These are phyloP conservation scores for Ictalurus furcatus DNA, from an alignment of 2,113 vertebrate genomes.

Conservation along the genomic window DNA sequence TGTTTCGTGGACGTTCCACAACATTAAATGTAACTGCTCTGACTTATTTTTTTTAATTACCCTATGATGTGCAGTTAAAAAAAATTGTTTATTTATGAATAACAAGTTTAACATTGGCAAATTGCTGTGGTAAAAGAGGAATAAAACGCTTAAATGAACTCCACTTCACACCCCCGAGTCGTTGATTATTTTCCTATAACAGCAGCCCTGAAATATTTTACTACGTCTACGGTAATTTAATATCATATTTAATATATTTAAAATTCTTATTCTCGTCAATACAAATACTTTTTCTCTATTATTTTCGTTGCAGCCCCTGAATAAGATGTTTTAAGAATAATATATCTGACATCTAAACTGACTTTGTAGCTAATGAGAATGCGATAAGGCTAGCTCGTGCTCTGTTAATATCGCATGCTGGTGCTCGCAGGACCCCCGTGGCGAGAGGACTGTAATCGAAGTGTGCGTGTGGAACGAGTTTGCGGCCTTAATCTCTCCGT, in stretches of 20 bases:
- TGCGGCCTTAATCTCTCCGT: constrained; percentile 44
- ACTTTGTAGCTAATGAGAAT: background rate
- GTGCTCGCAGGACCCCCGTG: background rate
- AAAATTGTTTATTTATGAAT: too few species aligned
- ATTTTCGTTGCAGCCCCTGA: background rate
- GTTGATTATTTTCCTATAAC: background rate
- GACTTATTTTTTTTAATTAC: too few species aligned
- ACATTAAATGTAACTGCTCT: too few species aligned
- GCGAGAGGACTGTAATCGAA: constrained; percentile 35
- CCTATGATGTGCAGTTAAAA: too few species aligned
- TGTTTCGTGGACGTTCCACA: too few species aligned
- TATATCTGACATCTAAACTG: background rate
- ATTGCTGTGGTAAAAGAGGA: background rate
- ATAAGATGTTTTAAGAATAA: background rate
- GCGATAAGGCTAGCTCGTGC: background rate
- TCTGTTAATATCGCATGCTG: background rate
- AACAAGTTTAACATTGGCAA: background rate
- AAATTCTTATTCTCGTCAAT: too few species aligned
- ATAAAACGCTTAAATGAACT: background rate
- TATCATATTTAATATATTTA: background rate
- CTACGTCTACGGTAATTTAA: background rate
- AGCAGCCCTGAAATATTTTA: background rate
- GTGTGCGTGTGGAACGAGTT: constrained; percentile 17
- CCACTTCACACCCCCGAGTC: background rate
- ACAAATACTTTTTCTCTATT: too few species aligned